Conservation (phyloP, 2,888 invertebrate species). For the Hydriomena furcata region DNA sequence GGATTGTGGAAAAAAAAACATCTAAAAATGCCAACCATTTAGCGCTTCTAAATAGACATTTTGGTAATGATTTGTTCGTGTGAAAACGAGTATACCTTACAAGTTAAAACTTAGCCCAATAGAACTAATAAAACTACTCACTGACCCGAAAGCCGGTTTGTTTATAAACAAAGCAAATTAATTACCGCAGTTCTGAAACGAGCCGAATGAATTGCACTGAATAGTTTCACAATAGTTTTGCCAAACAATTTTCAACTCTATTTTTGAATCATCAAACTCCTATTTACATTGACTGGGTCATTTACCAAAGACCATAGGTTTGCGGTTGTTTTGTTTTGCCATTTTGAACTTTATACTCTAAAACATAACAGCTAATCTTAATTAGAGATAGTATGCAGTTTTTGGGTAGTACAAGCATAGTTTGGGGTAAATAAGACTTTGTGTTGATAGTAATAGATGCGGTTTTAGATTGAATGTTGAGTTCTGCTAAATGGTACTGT, state of each 20-base stretch:
- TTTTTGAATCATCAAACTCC: not conserved
- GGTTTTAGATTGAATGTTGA: constrained; percentile 18
- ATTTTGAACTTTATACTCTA: constrained; percentile 2
- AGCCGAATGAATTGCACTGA: constrained; percentile 23
- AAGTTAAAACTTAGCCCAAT: not conserved
- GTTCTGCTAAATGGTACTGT: constrained; percentile 8
- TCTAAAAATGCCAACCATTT: too few relatives aligned
- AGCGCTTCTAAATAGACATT: too few relatives aligned
- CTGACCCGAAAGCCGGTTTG: constrained; percentile 18
- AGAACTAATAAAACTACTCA: constrained; percentile 16
- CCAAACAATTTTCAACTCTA: constrained; percentile 8
- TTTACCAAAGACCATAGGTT: not conserved
- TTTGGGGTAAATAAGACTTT: constrained; percentile 11
- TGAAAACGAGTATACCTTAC: not conserved
- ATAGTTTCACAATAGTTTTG: constrained; percentile 21
- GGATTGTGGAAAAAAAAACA: too few relatives aligned
- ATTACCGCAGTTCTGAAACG: constrained; percentile 25
- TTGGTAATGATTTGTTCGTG: not conserved
- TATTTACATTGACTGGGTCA: not conserved
- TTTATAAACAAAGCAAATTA: constrained; percentile 34
- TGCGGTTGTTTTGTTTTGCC: not conserved
- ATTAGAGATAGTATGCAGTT: not conserved
- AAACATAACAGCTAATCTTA: constrained; percentile 7
- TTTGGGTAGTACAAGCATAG: constrained; percentile 1
- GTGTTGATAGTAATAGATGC: constrained; percentile 14